phyloP scores from a whole-genome alignment of 2,113 vertebrate species.

The Triplophysa tibetana region DNA sequence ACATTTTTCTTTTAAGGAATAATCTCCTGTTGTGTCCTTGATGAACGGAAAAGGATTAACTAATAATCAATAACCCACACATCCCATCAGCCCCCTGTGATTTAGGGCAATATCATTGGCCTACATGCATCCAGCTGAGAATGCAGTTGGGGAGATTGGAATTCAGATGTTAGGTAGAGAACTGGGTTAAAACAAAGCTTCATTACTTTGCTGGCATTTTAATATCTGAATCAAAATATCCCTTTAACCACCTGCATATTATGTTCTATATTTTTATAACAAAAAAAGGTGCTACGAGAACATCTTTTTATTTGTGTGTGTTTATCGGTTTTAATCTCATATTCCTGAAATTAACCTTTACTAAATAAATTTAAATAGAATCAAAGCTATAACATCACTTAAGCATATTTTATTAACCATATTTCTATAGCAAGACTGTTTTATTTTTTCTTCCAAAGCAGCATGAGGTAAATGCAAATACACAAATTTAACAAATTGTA shows the following conservation, averaged over 20 bases:
- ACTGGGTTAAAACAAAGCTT: not conserved
- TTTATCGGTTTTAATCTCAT: not conserved
- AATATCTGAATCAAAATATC: not conserved
- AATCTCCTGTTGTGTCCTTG: slow-evolving; percentile 25
- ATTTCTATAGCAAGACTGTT: too few relatives aligned
- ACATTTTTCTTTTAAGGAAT: slow-evolving; percentile 30
- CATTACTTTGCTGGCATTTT: too few relatives aligned
- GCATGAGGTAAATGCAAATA: too few relatives aligned
- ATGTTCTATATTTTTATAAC: not conserved
- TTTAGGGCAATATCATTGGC: slow-evolving; percentile 35
- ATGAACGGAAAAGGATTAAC: slow-evolving; percentile 30
- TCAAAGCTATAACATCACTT: not conserved
- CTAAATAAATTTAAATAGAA: not conserved
- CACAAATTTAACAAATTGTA: too few relatives aligned
- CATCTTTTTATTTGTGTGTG: not conserved
- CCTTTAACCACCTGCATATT: not conserved
- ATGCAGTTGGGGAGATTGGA: not conserved
- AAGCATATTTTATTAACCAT: too few relatives aligned
- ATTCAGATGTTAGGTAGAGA: not conserved
- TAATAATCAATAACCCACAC: slow-evolving; percentile 23
- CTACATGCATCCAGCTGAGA: slow-evolving; percentile 17
- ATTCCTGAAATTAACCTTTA: too few relatives aligned
- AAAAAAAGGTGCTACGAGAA: not conserved
- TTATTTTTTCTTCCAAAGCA: too few relatives aligned
- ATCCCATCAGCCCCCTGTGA: slow-evolving; percentile 41